A percentile compares a stretch with the other conserved stretches of the same genome.
Evolutionary conservation across 2,888 invertebrate species (phyloP).

Genomic region (Pyrrhia umbra): DNA sequence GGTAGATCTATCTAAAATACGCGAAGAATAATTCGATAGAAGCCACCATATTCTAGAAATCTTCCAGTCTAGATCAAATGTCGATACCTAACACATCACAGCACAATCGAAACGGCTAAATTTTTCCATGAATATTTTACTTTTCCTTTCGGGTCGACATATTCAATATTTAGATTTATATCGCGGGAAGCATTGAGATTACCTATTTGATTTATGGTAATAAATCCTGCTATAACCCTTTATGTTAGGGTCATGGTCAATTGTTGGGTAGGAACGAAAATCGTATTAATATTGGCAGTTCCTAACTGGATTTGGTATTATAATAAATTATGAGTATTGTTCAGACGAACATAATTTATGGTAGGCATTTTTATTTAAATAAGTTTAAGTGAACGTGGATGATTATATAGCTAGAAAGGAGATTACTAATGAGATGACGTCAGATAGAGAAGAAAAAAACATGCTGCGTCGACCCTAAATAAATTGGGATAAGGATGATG

Average conservation of each 20-base stretch:
- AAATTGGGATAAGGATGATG: too few relatives aligned
- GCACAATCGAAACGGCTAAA: slow-evolving; percentile 39
- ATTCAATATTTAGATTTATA: slow-evolving; percentile 74
- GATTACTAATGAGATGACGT: too few relatives aligned
- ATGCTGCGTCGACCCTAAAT: too few relatives aligned
- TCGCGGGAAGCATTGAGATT: slow-evolving; percentile 65
- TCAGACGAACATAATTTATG: slow-evolving; percentile 5
- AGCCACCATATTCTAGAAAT: slow-evolving; percentile 4
- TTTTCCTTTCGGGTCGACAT: slow-evolving; percentile 66
- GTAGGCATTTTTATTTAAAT: not conserved
- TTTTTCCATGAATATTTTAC: slow-evolving; percentile 73
- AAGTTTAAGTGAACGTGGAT: too few relatives aligned
- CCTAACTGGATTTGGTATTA: slow-evolving; percentile 38
- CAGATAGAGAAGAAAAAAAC: too few relatives aligned
- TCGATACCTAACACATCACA: slow-evolving; percentile 33
- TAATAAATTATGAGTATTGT: not conserved
- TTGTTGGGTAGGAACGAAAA: slow-evolving; percentile 13
- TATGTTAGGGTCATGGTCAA: slow-evolving; percentile 51
- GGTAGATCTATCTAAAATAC: not conserved
- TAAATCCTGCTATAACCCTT: slow-evolving; percentile 45
- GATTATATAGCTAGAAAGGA: too few relatives aligned
- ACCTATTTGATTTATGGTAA: slow-evolving; percentile 59
- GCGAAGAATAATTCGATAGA: not conserved
- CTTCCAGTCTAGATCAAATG: slow-evolving; percentile 35
- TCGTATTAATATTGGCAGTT: slow-evolving; percentile 44